Base-by-base conservation (phyloP, 1,140 invertebrate species). In the Globodera rostochiensis region DNA sequence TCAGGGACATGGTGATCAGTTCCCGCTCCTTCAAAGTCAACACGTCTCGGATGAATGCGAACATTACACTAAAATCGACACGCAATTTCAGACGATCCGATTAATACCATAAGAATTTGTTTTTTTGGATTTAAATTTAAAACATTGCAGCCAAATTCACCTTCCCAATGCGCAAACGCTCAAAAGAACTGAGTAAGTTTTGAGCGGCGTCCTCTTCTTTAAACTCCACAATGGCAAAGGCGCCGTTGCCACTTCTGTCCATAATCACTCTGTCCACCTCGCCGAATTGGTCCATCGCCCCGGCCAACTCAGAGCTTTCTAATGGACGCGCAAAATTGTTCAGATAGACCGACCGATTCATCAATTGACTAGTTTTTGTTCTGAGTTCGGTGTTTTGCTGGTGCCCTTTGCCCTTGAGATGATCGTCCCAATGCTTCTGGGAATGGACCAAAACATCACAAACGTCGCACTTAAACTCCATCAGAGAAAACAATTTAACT, bases 201-300 rank as follows among this genome's bases (percentile, higher is more conserved):
- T 66, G 70, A 71, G 79, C 82, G 15, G 70, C 78, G 15, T 67
- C 60, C 2, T 36, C 73, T 21, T 83, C 78, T 9, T 47, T 47
- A 49, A 83, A 83, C 53, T 83, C 82, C 47, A 83, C 79, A 81
- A 83, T 83, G 57, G 82, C 82, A 81, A 79, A 83, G 1, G 76
- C n/a, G 36, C 25, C 57, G 36, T 60, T 74, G 53, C 46, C 74
- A 6, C 83, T 60, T 64, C 64, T 84, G 66, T 83, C 82, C 50
- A 80, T 4, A 53, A 83, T 47, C 36, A 83, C 78, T 47, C 84
- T 64, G n/a, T 85, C 69, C 25, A 83, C 76, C 45, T 74, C 57
- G 36, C 82, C 82, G 45, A 81, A 84, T 57, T 71, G 45, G 15
- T 74, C 73, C 15, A 85, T 80, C n/a, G 19, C 25, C 67, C 71